Base-by-base conservation (phyloP, 2,113 vertebrate species). In the Rafetus swinhoei region DNA sequence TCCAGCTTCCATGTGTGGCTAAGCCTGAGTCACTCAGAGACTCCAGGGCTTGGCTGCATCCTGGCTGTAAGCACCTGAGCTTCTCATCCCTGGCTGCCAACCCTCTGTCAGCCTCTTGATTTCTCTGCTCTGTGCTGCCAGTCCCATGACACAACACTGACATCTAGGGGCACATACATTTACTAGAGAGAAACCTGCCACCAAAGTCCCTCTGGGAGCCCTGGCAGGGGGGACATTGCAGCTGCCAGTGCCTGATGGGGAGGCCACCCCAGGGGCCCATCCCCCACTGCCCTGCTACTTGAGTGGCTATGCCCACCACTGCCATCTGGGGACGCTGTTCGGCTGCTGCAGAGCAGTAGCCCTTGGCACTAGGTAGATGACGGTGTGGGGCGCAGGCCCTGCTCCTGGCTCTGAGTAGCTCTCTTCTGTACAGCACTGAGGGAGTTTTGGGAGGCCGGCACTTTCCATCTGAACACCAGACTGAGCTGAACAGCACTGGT, bases 101-200 rank as follows among this genome's bases (percentile, higher is more conserved):
- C n/a, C 32, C 18, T 69, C 32, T 15, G 7, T 69, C n/a, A 69
- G 32, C 65, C 65, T 72, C 65, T n/a, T 19, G 65, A 69, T 35
- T 32, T 69, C 62, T 69, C 86, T 0, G 0, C n/a, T 27, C 16
- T 35, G 1, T 9, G 19, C 2, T 0, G 0, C 10, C 53, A 7
- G 7, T 86, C 29, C 0, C 6, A 0, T 1, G 50, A 55, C 3
- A n/a, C 89, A 35, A 96, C 92, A 97, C 87, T 97, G 96, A 96
- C 97, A 96, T 72, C 96, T 96, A 96, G 95, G 97, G 97, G 96
- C 93, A 87, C 5, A 2, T 1, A 2, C 1, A 35, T 39, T 24
- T 39, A 18, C 62, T n/a, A n/a, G 57, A 60, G 27, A 27, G 22
- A 45, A 18, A 82, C 81, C 57, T 39, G 35, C 35, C 55, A 35